Base-by-base conservation (phyloP, 2,797 vertebrate species). In the Thaleichthys pacificus region DNA sequence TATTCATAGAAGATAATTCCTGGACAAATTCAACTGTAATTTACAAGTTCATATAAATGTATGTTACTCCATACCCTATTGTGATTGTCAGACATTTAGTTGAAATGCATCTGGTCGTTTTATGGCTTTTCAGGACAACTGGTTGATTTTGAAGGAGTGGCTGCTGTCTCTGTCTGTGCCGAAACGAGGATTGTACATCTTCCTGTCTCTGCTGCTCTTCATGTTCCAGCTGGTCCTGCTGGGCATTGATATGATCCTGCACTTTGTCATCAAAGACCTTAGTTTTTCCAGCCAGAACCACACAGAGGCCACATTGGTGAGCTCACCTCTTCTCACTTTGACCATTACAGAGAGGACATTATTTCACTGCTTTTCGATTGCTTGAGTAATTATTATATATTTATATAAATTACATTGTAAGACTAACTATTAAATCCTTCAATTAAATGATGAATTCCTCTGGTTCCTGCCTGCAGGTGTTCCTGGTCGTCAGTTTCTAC, bases 401-500 rank as follows among this genome's bases (percentile, higher is more conserved):
- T 35, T 6, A 35, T 6, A 35, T 8, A 8, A 8, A 35, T 35
- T 8, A 35, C 32, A 6, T 35, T 8, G 32, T 35, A 6, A 35
- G 32, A 35, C 32, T 35, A 3, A 35, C 28, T 30, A 30, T 35
- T 35, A 35, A 35, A 35, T 35, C 7, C 32, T 35, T 35, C 1
- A 35, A 35, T 35, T 35, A 8, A 8, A 35, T 6, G 32, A 7
- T 35, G 32, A 35, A 35, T 15, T 66, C 9, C 38, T 14, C 24
- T 28, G 21, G n/a, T 51, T 66, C 49, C 49, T 51, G 49, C 14
- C 21, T 15, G n/a, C 62, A 68, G 67, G 30, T 68, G 28, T 57
- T 68, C 54, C 67, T 57, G 54, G 54, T 57, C 7, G 54, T 68
- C 24, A 68, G 67, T 57, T 68, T 68, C 67, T 68, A 68, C 54